A percentile compares a stretch with the other conserved stretches of the same genome.
phyloP scores from a whole-genome alignment of 2,888 invertebrate species.

The Drosophila affinis region DNA sequence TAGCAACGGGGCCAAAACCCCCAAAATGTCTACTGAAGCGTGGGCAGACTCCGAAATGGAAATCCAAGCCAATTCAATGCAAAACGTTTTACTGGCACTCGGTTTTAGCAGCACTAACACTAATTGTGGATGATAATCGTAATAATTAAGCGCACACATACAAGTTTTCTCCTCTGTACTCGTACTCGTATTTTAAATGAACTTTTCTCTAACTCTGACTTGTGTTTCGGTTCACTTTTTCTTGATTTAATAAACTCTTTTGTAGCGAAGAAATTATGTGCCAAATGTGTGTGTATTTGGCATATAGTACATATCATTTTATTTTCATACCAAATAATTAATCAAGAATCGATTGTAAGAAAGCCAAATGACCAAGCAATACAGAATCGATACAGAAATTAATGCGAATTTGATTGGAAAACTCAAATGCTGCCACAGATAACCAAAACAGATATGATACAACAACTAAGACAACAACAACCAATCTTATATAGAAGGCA shows the following conservation, averaged over 20 bases:
- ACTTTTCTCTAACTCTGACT: constrained; percentile 26
- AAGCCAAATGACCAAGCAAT: constrained; percentile 33
- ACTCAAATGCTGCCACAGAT: constrained; percentile 47
- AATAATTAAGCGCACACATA: constrained; percentile 2
- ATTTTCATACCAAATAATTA: constrained; percentile 30
- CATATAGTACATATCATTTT: constrained; percentile 25
- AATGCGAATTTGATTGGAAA: constrained; percentile 59
- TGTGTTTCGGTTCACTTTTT: constrained; percentile 8
- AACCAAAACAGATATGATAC: constrained; percentile 19
- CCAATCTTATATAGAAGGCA: constrained; percentile 48
- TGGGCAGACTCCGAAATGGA: constrained; percentile 44
- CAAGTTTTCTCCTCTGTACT: not conserved
- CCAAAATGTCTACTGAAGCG: constrained; percentile 53
- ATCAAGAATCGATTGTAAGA: constrained; percentile 35
- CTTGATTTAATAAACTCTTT: constrained; percentile 7
- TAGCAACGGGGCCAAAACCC: constrained; percentile 52
- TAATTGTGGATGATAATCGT: constrained; percentile 37
- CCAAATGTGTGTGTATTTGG: constrained; percentile 10
- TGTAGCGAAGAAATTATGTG: not conserved
- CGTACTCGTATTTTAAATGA: constrained; percentile 33
- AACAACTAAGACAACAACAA: constrained; percentile 40
- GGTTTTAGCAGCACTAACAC: constrained; percentile 14
- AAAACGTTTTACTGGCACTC: constrained; percentile 27
- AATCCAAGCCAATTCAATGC: constrained; percentile 37
- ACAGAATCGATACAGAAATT: constrained; percentile 32